A percentile compares a stretch with the other conserved stretches of the same genome.
phyloP scores from a whole-genome alignment of 92 coral and sea anemone genomes.

The Porites lobata region DNA sequence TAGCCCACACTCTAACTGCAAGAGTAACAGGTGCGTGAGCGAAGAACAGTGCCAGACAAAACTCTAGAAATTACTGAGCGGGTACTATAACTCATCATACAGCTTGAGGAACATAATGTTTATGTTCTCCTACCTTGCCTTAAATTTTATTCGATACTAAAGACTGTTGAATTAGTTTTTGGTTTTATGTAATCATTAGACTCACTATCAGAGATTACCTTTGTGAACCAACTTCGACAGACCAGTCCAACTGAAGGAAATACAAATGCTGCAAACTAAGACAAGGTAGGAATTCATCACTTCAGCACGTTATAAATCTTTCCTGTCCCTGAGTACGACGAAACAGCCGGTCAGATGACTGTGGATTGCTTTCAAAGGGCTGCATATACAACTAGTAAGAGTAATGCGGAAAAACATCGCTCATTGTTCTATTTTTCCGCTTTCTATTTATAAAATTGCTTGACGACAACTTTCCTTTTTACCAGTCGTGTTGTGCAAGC shows the following conservation, averaged over 20 bases:
- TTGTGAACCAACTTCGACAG: background rate
- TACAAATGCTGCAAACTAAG: background rate
- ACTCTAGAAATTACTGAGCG: too few relatives aligned
- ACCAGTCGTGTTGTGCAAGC: too few relatives aligned
- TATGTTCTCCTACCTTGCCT: too few relatives aligned
- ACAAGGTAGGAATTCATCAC: background rate
- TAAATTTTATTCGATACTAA: too few relatives aligned
- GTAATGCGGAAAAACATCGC: constrained; percentile 32
- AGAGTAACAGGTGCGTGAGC: too few relatives aligned
- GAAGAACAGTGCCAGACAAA: too few relatives aligned
- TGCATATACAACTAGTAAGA: background rate
- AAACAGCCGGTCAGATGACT: too few relatives aligned
- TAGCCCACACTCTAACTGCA: too few relatives aligned
- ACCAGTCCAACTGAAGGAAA: background rate
- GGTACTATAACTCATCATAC: too few relatives aligned
- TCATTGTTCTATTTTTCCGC: constrained; percentile 30
- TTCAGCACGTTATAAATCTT: background rate
- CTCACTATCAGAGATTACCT: background rate
- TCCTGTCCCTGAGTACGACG: background rate
- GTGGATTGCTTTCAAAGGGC: background rate
- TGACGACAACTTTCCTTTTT: too few relatives aligned
- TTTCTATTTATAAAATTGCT: background rate
- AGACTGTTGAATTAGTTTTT: too few relatives aligned
- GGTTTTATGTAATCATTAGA: background rate
- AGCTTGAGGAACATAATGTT: too few relatives aligned